Conservation (phyloP, 2,797 vertebrate genomes). For the Dallia pectoralis region DNA sequence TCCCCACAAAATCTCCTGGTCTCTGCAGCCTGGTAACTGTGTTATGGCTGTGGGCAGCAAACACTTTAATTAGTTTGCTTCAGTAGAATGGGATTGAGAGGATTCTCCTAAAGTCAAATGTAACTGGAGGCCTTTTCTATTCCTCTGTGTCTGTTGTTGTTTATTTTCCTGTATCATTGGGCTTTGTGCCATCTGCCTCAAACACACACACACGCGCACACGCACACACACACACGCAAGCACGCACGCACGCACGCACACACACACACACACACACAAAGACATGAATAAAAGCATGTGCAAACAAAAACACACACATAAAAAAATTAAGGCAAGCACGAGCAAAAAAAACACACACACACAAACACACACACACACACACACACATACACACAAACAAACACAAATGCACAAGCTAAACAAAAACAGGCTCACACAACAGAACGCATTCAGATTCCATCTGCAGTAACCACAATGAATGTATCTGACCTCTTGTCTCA, state of each 20-base stretch:
- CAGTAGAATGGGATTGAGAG: conserved; percentile 46
- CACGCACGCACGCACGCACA: too few relatives aligned
- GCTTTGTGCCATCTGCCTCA: conserved; percentile 8
- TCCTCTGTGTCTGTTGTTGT: conserved; percentile 7
- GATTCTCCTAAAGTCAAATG: conserved; percentile 49
- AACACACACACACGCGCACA: background rate
- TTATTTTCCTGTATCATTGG: conserved; percentile 7
- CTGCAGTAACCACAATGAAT: background rate
- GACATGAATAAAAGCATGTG: too few relatives aligned
- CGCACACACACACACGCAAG: too few relatives aligned
- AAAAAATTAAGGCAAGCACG: too few relatives aligned
- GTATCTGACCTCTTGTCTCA: background rate
- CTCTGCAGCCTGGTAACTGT: conserved; percentile 33
- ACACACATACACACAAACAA: too few relatives aligned
- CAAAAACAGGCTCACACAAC: background rate
- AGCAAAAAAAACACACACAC: too few relatives aligned
- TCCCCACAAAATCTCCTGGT: conserved; percentile 43
- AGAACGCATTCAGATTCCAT: background rate
- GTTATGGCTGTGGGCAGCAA: conserved; percentile 51
- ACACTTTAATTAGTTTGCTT: conserved; percentile 60
- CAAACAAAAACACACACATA: too few relatives aligned
- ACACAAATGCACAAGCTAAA: too few relatives aligned
- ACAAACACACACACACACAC: too few relatives aligned
- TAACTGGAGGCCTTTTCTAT: conserved; percentile 31
- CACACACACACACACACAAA: too few relatives aligned